Evolutionary conservation across 2,888 invertebrate species (phyloP).

Genomic region (Sarcophaga caerulescens): DNA sequence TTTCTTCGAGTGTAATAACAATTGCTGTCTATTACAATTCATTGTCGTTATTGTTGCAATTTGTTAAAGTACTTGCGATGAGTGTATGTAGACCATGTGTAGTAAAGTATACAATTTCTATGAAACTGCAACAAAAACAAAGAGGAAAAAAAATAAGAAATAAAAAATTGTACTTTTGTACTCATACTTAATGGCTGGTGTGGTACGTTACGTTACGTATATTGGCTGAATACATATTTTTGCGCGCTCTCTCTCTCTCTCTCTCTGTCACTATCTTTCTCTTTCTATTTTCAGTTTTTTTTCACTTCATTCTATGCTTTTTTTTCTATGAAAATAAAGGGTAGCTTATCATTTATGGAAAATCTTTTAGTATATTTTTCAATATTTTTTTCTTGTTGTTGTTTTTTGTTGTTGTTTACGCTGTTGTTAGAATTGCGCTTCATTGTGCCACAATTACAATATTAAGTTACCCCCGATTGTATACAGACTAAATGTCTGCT

Average conservation of each 20-base stretch:
- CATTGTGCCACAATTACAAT: slow-evolving; percentile 80
- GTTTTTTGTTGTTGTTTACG: slow-evolving; percentile 55
- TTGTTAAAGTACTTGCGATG: slow-evolving; percentile 26
- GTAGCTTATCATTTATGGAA: slow-evolving; percentile 78
- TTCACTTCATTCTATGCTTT: too few relatives aligned
- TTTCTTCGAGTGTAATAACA: slow-evolving; percentile 37
- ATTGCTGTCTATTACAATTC: slow-evolving; percentile 34
- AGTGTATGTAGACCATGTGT: slow-evolving; percentile 19
- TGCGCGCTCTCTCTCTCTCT: background rate
- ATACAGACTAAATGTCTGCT: slow-evolving; percentile 62
- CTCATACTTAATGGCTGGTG: slow-evolving; percentile 33
- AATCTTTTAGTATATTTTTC: slow-evolving; percentile 71
- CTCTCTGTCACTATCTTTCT: too few relatives aligned
- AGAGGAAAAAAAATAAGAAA: background rate
- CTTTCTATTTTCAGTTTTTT: too few relatives aligned
- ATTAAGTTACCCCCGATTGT: slow-evolving; percentile 72
- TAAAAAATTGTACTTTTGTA: slow-evolving; percentile 34
- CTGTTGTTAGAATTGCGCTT: slow-evolving; percentile 74
- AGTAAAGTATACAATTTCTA: slow-evolving; percentile 54
- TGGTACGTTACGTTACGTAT: slow-evolving; percentile 1
- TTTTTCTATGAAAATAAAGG: slow-evolving; percentile 73
- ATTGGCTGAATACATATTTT: background rate
- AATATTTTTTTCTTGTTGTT: slow-evolving; percentile 31
- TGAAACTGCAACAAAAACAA: background rate
- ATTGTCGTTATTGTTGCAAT: slow-evolving; percentile 28